A percentile compares a stretch with the other conserved stretches of the same genome.
phyloP scores from a whole-genome alignment of 2,113 vertebrate species.

The Scomber colias region DNA sequence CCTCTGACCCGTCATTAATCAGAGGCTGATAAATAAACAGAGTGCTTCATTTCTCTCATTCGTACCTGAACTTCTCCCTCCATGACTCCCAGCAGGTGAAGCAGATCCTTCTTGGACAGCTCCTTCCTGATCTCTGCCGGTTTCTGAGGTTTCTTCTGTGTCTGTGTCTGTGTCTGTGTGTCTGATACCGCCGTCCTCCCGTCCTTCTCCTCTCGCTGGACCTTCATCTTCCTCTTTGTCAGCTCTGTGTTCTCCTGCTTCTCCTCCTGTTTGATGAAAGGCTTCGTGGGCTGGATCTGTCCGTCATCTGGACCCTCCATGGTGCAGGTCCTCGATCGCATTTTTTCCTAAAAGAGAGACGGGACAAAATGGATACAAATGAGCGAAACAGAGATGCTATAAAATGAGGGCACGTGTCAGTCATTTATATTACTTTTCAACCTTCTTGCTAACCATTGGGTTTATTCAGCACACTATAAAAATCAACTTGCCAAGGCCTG shows the following conservation, averaged over 20 bases:
- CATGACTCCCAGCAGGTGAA: conserved; percentile 95
- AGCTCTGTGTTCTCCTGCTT: conserved; percentile 47
- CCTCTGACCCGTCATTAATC: too few relatives aligned
- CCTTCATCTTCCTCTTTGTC: conserved; percentile 63
- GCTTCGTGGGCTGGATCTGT: conserved; percentile 81
- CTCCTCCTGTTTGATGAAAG: conserved; percentile 69
- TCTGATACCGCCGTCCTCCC: conserved; percentile 66
- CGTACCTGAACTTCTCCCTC: conserved; percentile 96
- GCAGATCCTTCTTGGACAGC: conserved; percentile 90
- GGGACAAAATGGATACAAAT: not conserved
- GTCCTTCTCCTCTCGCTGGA: conserved; percentile 73
- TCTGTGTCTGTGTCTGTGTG: too few relatives aligned
- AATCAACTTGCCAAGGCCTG: too few relatives aligned
- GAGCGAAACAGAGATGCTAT: not conserved
- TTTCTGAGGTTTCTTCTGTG: conserved; percentile 80
- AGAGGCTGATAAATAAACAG: too few relatives aligned
- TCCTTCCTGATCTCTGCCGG: conserved; percentile 83
- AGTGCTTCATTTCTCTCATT: too few relatives aligned
- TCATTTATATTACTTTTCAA: too few relatives aligned
- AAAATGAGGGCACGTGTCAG: not conserved
- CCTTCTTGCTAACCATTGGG: too few relatives aligned
- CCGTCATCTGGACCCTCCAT: conserved; percentile 86
- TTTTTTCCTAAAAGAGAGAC: conserved; percentile 83
- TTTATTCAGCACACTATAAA: too few relatives aligned
- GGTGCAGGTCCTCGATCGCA: conserved; percentile 92